These are phyloP conservation scores for Oryctolagus cuniculus DNA, from an alignment of 2,113 vertebrate genomes.

Conservation along the genomic window mOryCun1.1 NC_091449.1:60352001-60352500, in stretches of 20 bases:
- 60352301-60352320: no score
- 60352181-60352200: neutral
- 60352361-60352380: neutral
- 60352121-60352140: neutral
- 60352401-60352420: neutral
- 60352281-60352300: no score
- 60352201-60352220: fast-evolving
- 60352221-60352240: neutral
- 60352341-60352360: fast-evolving
- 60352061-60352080: neutral
- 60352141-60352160: neutral
- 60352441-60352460: neutral
- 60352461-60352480: conserved; percentile 95
- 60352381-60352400: neutral
- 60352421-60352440: neutral
- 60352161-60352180: neutral
- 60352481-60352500: conserved; percentile 99
- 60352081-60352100: no score
- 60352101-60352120: neutral
- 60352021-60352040: neutral
- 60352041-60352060: neutral
- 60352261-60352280: no score
- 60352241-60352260: no score
- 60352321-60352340: no score
- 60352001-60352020: no score